Evolutionary conservation across 2,113 vertebrate genomes (phyloP), one percentile per base, ranked within the genome.

Genomic region (Oncorhynchus nerka): DNA sequence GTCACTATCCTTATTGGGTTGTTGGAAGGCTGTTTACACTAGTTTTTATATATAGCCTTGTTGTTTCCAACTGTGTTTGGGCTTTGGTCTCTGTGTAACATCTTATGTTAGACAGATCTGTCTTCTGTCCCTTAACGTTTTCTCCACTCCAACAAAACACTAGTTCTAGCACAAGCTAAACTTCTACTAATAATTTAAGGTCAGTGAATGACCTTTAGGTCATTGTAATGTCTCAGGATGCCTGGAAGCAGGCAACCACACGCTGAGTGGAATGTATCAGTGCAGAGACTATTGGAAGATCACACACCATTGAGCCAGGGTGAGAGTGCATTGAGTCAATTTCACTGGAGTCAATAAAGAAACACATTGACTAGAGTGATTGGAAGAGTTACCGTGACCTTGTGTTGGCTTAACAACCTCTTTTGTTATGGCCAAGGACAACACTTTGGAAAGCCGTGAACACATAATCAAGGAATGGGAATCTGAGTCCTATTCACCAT

Each of bases 311-410:
- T 75, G 24, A 75, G 75, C 57, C 5, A 30, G 68, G 81, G 85
- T 8, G 68, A 74, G 11, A 39, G 69, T 4, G 1, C 73, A 66
- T 24, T 22, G 48, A 79, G 84, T 82, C 51, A 77, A 81, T 83
- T 82, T 81, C 77, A 84, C 75, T 77, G 22, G 70, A 75, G 71
- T 79, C 77, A 83, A 85, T 76, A 78, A 67, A 22, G 72, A 79
- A 80, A 45, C 39, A 45, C 39, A 45, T 75, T 73, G 49, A 48
- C 24, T 1, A 3, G 5, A 39, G 51, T 45, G 20, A 65, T 22
- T 69, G 16, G 71, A 75, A 75, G 11, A 70, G 5, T 39, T n/a
- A 32, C 16, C 15, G 22, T 57, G 55, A 20, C 55, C 16, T 16
- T 20, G 16, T 45, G 39, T 45, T 45, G 39, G 39, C 39, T 45